phyloP scores from a whole-genome alignment of 1,140 invertebrate genomes.

The Lineus longissimus region DNA sequence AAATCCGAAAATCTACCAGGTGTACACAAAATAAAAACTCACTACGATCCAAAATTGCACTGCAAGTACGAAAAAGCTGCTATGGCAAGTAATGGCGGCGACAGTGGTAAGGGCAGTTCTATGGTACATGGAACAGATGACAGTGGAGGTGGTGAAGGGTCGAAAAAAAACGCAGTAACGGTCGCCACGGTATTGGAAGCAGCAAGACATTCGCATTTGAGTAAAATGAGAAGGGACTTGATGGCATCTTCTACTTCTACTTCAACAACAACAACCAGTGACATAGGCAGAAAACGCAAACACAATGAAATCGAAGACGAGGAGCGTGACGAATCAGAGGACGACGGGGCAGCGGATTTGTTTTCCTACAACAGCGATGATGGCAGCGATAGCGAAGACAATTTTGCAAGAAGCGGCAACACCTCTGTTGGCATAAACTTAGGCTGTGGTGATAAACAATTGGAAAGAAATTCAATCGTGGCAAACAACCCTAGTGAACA shows the following conservation, averaged over 20 bases:
- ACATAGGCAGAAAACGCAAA: not conserved
- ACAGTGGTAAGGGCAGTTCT: not conserved
- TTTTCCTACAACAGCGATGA: slow-evolving; percentile 5
- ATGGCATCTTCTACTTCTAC: not conserved
- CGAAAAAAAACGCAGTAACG: not conserved
- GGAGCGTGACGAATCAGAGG: not conserved
- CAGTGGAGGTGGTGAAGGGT: not conserved
- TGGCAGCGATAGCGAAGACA: slow-evolving; percentile 1
- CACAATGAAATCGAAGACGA: not conserved
- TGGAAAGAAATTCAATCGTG: not conserved
- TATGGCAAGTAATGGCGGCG: not conserved
- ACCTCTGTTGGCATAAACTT: not conserved
- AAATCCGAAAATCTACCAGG: slow-evolving; percentile 5
- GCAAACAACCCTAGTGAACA: not conserved
- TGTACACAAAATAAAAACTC: slow-evolving; percentile 7
- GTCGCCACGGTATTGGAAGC: slow-evolving; percentile 6
- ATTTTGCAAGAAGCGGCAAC: not conserved
- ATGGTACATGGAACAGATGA: not conserved
- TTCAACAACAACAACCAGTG: not conserved
- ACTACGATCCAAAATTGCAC: slow-evolving; percentile 7
- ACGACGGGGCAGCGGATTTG: slow-evolving; percentile 1
- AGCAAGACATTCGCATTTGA: slow-evolving; percentile 4
- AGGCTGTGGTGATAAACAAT: slow-evolving; percentile 4
- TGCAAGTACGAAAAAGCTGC: slow-evolving; percentile 4
- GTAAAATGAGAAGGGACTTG: slow-evolving; percentile 3